Percentiles rank a stretch among this genome's conserved stretches.
These are phyloP conservation scores for Augochlorella aurata DNA, from an alignment of 2,888 invertebrate species.

Conservation along the genomic window DNA sequence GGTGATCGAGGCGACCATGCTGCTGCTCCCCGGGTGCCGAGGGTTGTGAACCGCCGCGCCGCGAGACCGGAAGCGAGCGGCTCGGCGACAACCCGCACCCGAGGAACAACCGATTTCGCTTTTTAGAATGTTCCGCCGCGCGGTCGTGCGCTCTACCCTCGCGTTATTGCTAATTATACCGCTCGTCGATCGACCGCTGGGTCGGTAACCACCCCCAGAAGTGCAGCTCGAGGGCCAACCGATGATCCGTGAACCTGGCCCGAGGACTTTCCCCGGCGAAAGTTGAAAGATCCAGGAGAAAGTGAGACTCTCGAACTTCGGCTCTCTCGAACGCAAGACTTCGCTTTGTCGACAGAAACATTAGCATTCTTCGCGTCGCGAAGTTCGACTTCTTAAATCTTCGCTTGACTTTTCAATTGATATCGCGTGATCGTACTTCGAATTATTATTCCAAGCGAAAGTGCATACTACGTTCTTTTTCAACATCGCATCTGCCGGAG, in stretches of 20 bases:
- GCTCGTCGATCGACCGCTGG: not conserved
- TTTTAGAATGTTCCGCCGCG: conserved; percentile 14
- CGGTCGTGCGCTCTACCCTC: conserved; percentile 1
- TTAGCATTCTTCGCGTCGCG: too few species aligned
- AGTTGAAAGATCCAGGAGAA: not conserved
- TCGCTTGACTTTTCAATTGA: too few species aligned
- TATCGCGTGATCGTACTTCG: too few species aligned
- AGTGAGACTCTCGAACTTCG: too few species aligned
- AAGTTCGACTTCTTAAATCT: too few species aligned
- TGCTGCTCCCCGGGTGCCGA: too few species aligned
- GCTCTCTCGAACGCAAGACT: too few species aligned
- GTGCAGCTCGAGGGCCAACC: not conserved
- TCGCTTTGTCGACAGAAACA: too few species aligned
- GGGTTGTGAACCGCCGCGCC: too few species aligned
- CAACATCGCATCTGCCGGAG: too few species aligned
- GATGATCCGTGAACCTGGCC: not conserved
- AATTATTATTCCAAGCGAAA: too few species aligned
- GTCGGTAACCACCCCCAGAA: not conserved
- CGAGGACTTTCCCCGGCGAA: not conserved
- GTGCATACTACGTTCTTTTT: too few species aligned
- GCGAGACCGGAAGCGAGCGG: not conserved
- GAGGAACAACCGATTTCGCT: conserved; percentile 1
- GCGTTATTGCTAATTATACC: conserved; percentile 32
- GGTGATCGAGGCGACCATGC: not conserved
- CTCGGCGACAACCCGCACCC: not conserved